Evolutionary conservation across 2,888 invertebrate species (phyloP).

Genomic region (Ichneumoninae sp.): DNA sequence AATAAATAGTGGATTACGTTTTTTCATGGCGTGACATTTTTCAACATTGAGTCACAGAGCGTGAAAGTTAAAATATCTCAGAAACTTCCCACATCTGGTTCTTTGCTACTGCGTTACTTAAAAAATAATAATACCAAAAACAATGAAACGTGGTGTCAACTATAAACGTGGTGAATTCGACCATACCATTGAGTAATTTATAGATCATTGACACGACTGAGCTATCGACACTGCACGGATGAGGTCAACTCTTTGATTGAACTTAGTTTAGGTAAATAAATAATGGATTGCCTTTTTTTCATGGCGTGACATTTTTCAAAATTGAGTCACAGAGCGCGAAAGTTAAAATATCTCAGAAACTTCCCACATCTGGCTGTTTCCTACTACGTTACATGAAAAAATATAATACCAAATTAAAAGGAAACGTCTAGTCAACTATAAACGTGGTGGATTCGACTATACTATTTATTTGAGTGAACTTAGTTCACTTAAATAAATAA

Average conservation of each 20-base stretch:
- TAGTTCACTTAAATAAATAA: not conserved
- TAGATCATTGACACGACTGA: too few species aligned
- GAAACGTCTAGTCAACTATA: too few species aligned
- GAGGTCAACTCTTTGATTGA: not conserved
- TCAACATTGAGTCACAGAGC: not conserved
- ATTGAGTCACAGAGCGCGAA: not conserved
- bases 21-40: not conserved
- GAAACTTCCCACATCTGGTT: not conserved
- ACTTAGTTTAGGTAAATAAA: not conserved
- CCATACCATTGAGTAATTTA: too few species aligned
- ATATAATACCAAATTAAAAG: too few species aligned
- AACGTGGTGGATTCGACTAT: too few species aligned
- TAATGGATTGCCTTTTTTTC: not conserved
- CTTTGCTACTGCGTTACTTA: too few species aligned
- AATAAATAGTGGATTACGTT: not conserved
- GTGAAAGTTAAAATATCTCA: slow-evolving; percentile 1
- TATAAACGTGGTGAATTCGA: too few species aligned
- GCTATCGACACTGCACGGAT: not conserved
- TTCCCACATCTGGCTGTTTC: not conserved
- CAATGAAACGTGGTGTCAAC: not conserved
- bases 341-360: not conserved
- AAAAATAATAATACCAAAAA: not conserved
- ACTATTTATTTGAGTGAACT: too few species aligned
- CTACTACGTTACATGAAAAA: too few species aligned
- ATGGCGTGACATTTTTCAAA: not conserved